These are phyloP conservation scores for Phaonia tiefii DNA, from an alignment of 2,888 invertebrate genomes.

Conservation along the genomic window DNA sequence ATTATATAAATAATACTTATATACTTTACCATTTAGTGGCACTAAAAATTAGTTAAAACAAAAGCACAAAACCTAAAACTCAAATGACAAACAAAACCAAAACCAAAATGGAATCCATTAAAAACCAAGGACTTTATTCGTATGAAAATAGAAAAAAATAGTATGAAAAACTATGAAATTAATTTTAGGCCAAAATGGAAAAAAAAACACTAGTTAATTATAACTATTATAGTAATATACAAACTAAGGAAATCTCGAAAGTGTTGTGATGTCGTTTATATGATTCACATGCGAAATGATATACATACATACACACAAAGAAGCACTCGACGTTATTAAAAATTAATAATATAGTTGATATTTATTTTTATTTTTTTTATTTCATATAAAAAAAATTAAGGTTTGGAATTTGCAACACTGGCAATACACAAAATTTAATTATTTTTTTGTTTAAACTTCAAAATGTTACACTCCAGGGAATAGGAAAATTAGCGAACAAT, in stretches of 20 bases:
- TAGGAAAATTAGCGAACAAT: too few relatives aligned
- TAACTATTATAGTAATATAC: too few relatives aligned
- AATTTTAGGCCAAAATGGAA: slow-evolving; percentile 39
- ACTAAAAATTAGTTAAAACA: slow-evolving; percentile 63
- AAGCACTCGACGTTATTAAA: slow-evolving; percentile 25
- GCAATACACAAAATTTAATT: too few relatives aligned
- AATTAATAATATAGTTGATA: slow-evolving; percentile 26
- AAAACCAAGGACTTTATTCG: slow-evolving; percentile 44
- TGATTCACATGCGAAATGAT: slow-evolving; percentile 66
- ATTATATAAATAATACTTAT: slow-evolving; percentile 53
- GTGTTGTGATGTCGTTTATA: slow-evolving; percentile 77
- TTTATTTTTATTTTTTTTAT: slow-evolving; percentile 13
- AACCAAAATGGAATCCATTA: not conserved
- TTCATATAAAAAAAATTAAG: not conserved
- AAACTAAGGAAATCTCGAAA: slow-evolving; percentile 77
- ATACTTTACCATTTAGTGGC: slow-evolving; percentile 48
- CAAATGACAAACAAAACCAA: slow-evolving; percentile 47
- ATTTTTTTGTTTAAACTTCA: too few relatives aligned
- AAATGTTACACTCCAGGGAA: too few relatives aligned
- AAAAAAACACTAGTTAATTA: slow-evolving; percentile 35
- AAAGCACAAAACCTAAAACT: too few relatives aligned
- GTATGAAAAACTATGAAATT: slow-evolving; percentile 55
- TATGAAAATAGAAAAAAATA: slow-evolving; percentile 64
- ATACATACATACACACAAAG: slow-evolving; percentile 38
- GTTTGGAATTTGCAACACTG: too few relatives aligned